Base-by-base conservation (phyloP, 2,797 vertebrate genomes). In the Phoxinus dragarum region DNA sequence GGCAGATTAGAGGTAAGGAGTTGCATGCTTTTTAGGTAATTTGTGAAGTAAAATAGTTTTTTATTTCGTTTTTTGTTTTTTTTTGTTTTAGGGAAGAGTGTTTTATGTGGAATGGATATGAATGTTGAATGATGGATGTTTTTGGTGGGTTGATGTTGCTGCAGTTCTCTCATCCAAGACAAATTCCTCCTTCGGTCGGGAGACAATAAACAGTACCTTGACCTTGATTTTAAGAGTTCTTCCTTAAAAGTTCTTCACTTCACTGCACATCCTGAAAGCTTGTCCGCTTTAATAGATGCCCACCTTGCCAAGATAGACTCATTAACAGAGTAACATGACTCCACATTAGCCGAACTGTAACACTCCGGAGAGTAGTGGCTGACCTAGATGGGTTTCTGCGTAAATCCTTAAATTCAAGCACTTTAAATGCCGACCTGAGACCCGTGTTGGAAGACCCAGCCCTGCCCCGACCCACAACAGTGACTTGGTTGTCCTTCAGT, bases 381-480 rank as follows among this genome's bases (percentile, higher is more conserved):
- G 78, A 82, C 87, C 86, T 80, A 87, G 84, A 80, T 88, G 87
- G 83, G 81, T 68, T 49, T 87, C 78, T 83, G 69, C 23, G 7
- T 86, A 87, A 86, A 84, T 38, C 81, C 67, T 27, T 67, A 23
- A 75, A 79, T 76, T 84, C 38, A 44, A 61, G 81, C 68, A 44
- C 76, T 88, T 88, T 85, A 67, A 67, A 76, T 27, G 84, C 80
- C 67, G 83, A 89, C 81, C 68, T 52, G 40, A 73, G 64, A 61
- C 44, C 81, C 72, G 77, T 82, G 81, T 21, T 86, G 78, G 73
- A 61, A 68, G 74, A 68, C 81, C 49, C 81, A 54, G 52, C 68
- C 76, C 75, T 84, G 81, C 86, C 86, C 79, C 66, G 38, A 98
- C 97, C 97, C 97, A 88, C 74, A 89, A 89, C 88, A 89, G 87